Base-by-base conservation (phyloP, 2,888 invertebrate species). In the Fissipunctia ypsillon region DNA sequence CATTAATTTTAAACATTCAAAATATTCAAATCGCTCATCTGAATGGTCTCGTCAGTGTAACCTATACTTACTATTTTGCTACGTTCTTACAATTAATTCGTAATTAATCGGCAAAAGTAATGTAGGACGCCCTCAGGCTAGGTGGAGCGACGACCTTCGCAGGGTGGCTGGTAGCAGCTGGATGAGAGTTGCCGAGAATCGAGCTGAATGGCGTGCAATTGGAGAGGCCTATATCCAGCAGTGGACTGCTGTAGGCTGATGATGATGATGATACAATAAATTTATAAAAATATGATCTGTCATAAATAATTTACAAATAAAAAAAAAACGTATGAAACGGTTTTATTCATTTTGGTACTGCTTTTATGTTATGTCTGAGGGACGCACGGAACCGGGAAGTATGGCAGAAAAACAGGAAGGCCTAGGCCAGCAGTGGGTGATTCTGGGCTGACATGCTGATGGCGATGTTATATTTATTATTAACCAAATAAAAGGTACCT, bases 1-100 rank as follows among this genome's bases (percentile, higher is more conserved):
- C 35, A 60, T 77, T 80, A 16, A 75, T 80, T 63, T 41, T 25
- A n/a, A 80, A 45, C 22, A 63, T 52, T 45, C 14, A 28, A n/a
- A 80, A 45, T 16, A 63, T 52, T 45, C 14, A 28, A 54, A 71
- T 56, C 41, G 22, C 22, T 56, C 19, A 61, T 25, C 14, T 61
- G n/a, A 43, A 19, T 19, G 31, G 50, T 63, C 35, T 80, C 16
- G 35, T 41, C 41, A 54, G 28, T 50, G 59, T 54, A 41, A 60
- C 38, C 25, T 61, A 60, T 28, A 59, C 22, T 35, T 73, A 43
- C 25, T 16, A 72, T 79, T 52, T 50, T 50, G 9, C 10, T 41
- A 45, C n/a, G n/a, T 22, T 57, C 10, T n/a, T 43, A 52, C 35
- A 45, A 28, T 52, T 25, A 25, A 45, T n/a, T n/a, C n/a, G n/a